Conservation (phyloP, 2,888 invertebrate genomes). For the Priocnemis perturbator region DNA sequence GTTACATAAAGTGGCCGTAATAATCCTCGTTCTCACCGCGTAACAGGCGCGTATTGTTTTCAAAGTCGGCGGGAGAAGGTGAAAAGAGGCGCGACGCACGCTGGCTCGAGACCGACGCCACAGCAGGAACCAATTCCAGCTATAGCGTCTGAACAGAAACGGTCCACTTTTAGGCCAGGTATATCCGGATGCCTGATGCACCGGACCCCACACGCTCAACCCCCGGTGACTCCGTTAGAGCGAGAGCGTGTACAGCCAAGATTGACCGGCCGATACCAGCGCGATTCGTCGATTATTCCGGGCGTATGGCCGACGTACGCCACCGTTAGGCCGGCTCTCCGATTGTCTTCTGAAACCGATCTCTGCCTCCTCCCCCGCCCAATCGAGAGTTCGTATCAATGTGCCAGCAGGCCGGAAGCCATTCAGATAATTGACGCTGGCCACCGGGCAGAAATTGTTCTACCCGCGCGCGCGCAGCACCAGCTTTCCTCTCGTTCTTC, state of each 20-base stretch:
- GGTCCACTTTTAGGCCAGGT: conserved; percentile 29
- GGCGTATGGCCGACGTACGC: neutral
- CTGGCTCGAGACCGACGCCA: too few relatives aligned
- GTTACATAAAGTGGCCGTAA: neutral
- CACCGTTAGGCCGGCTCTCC: neutral
- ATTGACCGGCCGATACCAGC: conserved; percentile 19
- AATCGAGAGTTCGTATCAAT: too few relatives aligned
- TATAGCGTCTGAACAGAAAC: conserved; percentile 8
- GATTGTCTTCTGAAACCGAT: too few relatives aligned
- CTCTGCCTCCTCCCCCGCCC: too few relatives aligned
- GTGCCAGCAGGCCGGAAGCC: too few relatives aligned
- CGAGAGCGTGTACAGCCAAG: conserved; percentile 15
- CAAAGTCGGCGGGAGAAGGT: too few relatives aligned
- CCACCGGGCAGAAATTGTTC: too few relatives aligned
- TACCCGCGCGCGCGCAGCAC: too few relatives aligned
- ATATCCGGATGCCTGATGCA: conserved; percentile 20
- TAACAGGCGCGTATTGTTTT: too few relatives aligned
- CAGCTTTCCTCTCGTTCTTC: too few relatives aligned
- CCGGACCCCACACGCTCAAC: conserved; percentile 9
- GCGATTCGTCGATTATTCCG: conserved; percentile 8
- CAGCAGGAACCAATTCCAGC: conserved; percentile 18
- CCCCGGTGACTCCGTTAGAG: conserved; percentile 16
- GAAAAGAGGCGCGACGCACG: too few relatives aligned
- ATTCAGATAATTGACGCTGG: too few relatives aligned
- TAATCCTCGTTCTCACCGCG: neutral